Evolutionary conservation across 2,797 vertebrate genomes (phyloP), one percentile per base, ranked within the genome.

Genomic region (Smutsia temminckii): DNA sequence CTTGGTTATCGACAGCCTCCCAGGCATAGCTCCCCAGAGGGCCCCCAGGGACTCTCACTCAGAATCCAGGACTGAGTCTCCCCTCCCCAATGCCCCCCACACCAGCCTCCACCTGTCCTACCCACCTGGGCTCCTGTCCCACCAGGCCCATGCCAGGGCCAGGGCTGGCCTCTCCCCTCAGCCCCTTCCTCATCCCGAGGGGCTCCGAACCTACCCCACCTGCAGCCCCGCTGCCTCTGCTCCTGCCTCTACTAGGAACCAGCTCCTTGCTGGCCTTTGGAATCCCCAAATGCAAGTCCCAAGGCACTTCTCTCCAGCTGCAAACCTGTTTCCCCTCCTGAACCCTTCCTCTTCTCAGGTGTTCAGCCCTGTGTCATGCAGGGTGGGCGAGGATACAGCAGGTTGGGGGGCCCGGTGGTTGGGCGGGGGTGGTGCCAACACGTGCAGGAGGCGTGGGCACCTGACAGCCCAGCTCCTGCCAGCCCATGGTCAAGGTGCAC

Each of bases 231-330:
- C 1, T 14, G 57, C 37, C 63, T 46, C 32, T 11, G 27, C 34
- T 66, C 49, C 6, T 1, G 27, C 37, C 51, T n/a, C 59, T n/a
- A 11, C 17, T 27, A 42, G 83, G 42, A 90, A 25, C 57, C 27
- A 0, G 25, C 1, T 20, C 25, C 27, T 53, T 5, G 3, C 18
- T 37, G 2, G 0, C 20, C 40, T 87, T 49, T 34, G 10, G 37
- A 23, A 3, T 23, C 49, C 51, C 61, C 27, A 64, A 34, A 61
- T 21, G 42, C 21, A 29, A 49, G 29, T 37, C 78, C n/a, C 32
- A 68, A 37, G n/a, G 74, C 23, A 6, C 34, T 59, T 74, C 29
- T 66, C 71, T 8, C 13, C 7, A 34, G 53, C 21, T 3, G 6
- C 68, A n/a, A 18, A 21, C 12, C 17, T 46, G 46, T 32, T 63